Percentiles rank a stretch among this genome's conserved stretches.
Evolutionary conservation across 2,113 vertebrate species (phyloP).

Genomic region (Pyxicephalus adspersus): DNA sequence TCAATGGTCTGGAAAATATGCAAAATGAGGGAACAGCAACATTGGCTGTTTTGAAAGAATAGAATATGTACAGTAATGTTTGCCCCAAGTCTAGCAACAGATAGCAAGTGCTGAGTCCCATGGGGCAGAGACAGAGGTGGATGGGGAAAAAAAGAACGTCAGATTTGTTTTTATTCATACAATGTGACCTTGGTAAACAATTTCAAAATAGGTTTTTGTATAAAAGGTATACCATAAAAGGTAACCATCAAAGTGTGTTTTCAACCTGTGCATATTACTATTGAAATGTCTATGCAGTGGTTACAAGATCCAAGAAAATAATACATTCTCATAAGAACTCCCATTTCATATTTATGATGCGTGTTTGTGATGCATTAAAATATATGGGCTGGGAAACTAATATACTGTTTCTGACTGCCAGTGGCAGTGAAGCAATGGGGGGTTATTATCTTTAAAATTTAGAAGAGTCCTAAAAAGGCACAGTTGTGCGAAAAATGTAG

Average conservation of each 20-base stretch:
- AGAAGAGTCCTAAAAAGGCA: constrained; percentile 12
- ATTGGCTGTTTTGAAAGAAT: constrained; percentile 27
- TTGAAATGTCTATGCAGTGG: constrained; percentile 5
- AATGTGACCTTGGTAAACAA: constrained; percentile 51
- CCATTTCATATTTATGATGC: constrained; percentile 24
- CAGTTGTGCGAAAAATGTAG: background rate
- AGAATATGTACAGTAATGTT: constrained; percentile 24
- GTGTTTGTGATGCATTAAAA: constrained; percentile 36
- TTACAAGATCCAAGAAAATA: constrained; percentile 16
- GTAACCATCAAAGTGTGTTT: constrained; percentile 40
- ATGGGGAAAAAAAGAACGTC: constrained; percentile 48
- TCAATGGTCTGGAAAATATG: constrained; percentile 54
- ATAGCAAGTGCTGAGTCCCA: constrained; percentile 13
- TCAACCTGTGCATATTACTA: constrained; percentile 8
- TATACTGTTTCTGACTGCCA: constrained; percentile 14
- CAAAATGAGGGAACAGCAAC: constrained; percentile 32
- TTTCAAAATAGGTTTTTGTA: constrained; percentile 42
- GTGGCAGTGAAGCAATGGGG: constrained; percentile 16
- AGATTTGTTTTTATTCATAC: constrained; percentile 45
- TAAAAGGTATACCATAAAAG: constrained; percentile 49
- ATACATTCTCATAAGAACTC: constrained; percentile 27
- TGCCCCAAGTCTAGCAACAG: background rate
- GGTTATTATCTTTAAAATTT: constrained; percentile 32
- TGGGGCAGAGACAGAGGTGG: constrained; percentile 16
- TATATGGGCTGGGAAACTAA: constrained; percentile 31